Percentiles rank a stretch among this genome's conserved stretches.
These are phyloP conservation scores for Notodonta ziczac DNA, from an alignment of 2,888 invertebrate genomes.

Conservation along the genomic window DNA sequence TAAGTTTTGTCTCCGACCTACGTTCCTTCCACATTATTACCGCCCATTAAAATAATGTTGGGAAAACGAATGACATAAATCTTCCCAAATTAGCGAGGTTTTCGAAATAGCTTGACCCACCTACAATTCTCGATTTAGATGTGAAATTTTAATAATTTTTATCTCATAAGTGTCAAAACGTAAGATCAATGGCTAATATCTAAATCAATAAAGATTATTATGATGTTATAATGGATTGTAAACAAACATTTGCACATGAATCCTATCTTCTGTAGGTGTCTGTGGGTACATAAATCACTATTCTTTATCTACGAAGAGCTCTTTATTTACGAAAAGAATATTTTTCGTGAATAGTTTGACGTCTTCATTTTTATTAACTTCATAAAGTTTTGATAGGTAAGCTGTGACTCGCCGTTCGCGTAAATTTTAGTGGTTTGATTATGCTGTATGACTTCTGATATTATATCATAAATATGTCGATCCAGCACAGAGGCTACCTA, in stretches of 20 bases:
- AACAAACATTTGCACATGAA: constrained; percentile 51
- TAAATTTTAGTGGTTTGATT: neutral
- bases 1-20: constrained; percentile 15
- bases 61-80: constrained; percentile 8
- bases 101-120: constrained; percentile 17
- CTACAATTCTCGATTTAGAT: constrained; percentile 25
- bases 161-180: constrained; percentile 39
- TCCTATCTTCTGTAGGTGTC: constrained; percentile 28
- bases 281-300: constrained; percentile 34
- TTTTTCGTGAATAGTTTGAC: constrained; percentile 28
- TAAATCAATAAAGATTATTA: constrained; percentile 47
- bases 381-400: constrained; percentile 16
- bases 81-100: constrained; percentile 11
- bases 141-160: constrained; percentile 41
- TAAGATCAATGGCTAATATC: constrained; percentile 43
- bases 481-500: no score
- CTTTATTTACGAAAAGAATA: constrained; percentile 17
- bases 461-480: no score
- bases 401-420: neutral
- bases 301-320: constrained; percentile 33
- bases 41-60: neutral
- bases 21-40: constrained; percentile 18
- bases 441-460: no score
- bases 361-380: constrained; percentile 28
- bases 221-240: constrained; percentile 48